phyloP scores from a whole-genome alignment of 37 sponge, comb jelly and placozoan genomes.

The Diacarnus erythraeanus region DNA sequence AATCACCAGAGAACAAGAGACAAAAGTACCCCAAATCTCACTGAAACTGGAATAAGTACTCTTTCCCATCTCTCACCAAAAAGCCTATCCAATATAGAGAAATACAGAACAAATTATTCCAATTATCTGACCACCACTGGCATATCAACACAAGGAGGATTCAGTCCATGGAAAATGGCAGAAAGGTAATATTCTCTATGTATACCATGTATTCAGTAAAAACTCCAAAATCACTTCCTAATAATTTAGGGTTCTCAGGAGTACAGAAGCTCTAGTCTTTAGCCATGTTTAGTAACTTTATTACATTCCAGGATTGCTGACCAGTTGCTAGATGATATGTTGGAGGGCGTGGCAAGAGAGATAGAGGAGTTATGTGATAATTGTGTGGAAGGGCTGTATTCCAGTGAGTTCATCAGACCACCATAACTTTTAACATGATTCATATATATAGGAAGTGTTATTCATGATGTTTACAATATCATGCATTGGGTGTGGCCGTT shows the following conservation, averaged over 20 bases:
- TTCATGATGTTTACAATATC: neutral
- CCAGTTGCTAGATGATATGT: constrained; percentile 29
- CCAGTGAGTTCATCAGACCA: constrained; percentile 28
- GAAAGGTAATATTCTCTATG: constrained; percentile 22
- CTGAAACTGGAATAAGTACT: neutral
- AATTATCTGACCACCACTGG: constrained; percentile 33
- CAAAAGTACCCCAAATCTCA: no score
- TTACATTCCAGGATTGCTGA: constrained; percentile 33
- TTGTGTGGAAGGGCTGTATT: constrained; percentile 32
- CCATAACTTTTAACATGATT: neutral
- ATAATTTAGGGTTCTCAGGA: no score
- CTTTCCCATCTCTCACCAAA: constrained; percentile 1
- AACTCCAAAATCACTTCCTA: no score
- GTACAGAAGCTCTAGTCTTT: no score
- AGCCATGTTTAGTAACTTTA: neutral
- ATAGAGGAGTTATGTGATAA: constrained; percentile 28
- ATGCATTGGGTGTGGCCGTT: no score
- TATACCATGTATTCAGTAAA: no score
- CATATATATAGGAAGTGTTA: neutral
- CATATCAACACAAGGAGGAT: neutral
- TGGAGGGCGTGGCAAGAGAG: constrained; percentile 31
- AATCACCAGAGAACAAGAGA: neutral
- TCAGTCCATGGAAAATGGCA: constrained; percentile 34
- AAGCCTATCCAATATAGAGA: neutral
- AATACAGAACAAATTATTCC: neutral